Evolutionary conservation across 2,113 vertebrate species (phyloP).

Genomic region (Rallus limicola): DNA sequence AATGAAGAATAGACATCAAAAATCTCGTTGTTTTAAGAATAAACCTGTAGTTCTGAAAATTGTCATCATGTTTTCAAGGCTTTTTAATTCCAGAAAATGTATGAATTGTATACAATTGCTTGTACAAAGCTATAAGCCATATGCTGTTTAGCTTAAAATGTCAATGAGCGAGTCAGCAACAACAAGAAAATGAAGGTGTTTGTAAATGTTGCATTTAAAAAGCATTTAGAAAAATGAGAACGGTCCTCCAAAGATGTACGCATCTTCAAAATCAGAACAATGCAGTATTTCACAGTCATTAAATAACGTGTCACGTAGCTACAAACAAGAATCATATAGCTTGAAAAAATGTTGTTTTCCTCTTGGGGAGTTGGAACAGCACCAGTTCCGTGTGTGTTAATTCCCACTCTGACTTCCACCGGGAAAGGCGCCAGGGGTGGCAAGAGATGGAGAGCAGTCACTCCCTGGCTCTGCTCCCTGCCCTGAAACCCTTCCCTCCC

Average conservation of each 20-base stretch:
- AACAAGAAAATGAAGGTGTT: slow-evolving; percentile 61
- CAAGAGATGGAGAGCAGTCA: not conserved
- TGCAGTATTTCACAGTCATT: slow-evolving; percentile 28
- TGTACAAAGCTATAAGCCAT: slow-evolving; percentile 54
- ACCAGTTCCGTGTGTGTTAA: not conserved
- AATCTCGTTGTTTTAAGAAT: not conserved
- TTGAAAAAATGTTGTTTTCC: slow-evolving; percentile 37
- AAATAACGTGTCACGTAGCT: slow-evolving; percentile 40
- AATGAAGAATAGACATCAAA: slow-evolving; percentile 3
- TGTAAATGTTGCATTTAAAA: slow-evolving; percentile 62
- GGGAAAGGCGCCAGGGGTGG: slow-evolving; percentile 15
- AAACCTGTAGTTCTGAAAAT: slow-evolving; percentile 35
- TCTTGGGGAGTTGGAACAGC: slow-evolving; percentile 32
- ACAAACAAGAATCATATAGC: slow-evolving; percentile 52
- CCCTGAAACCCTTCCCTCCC: slow-evolving; percentile 16
- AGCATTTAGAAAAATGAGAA: slow-evolving; percentile 43
- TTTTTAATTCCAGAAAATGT: slow-evolving; percentile 41
- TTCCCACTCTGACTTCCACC: slow-evolving; percentile 36
- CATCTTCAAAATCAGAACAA: slow-evolving; percentile 34
- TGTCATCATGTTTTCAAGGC: slow-evolving; percentile 1
- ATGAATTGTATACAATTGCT: slow-evolving; percentile 36
- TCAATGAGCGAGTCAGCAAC: slow-evolving; percentile 44
- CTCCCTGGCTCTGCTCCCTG: slow-evolving; percentile 21
- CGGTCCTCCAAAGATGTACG: not conserved
- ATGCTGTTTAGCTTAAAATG: slow-evolving; percentile 65